These are phyloP conservation scores for Remorina albescens DNA, from an alignment of 2,797 vertebrate genomes.

Conservation along the genomic window DNA sequence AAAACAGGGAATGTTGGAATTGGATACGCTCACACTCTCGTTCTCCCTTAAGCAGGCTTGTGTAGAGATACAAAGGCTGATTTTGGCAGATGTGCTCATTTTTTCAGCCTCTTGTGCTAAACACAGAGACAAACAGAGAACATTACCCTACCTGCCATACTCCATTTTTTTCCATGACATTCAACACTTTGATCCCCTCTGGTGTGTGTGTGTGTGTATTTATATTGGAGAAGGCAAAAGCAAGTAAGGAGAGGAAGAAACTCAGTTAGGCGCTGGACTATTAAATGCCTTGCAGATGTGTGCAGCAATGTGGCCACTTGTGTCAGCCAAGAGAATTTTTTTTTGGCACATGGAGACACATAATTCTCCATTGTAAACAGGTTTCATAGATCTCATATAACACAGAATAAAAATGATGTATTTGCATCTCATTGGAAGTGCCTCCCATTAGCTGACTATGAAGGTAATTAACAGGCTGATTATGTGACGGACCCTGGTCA, in stretches of 20 bases:
- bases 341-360: slow-evolving; percentile 46
- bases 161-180: slow-evolving; percentile 34
- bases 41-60: slow-evolving; percentile 41
- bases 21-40: slow-evolving; percentile 46
- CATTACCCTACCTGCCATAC: slow-evolving; percentile 59
- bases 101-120: slow-evolving; percentile 42
- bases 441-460: slow-evolving; percentile 47
- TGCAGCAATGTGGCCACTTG: slow-evolving; percentile 50
- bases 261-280: slow-evolving; percentile 38
- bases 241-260: slow-evolving; percentile 42
- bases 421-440: slow-evolving; percentile 25
- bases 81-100: slow-evolving; percentile 69
- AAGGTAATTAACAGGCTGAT: slow-evolving; percentile 61
- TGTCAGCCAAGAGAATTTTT: slow-evolving; percentile 63
- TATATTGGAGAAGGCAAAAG: slow-evolving; percentile 50
- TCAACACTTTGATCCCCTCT: slow-evolving; percentile 44
- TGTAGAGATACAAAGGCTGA: slow-evolving; percentile 60
- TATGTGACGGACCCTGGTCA: slow-evolving; percentile 50
- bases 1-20: slow-evolving; percentile 71
- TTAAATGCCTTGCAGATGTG: slow-evolving; percentile 80
- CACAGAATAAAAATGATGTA: slow-evolving; percentile 20
- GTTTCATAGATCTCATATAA: slow-evolving; percentile 33
- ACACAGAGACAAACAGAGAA: slow-evolving; percentile 50
- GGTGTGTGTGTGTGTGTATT: slow-evolving; percentile 33
- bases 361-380: slow-evolving; percentile 45